Conservation (phyloP, 53 echinoderm and acorn worm genomes). For the Antedon mediterranea region DNA sequence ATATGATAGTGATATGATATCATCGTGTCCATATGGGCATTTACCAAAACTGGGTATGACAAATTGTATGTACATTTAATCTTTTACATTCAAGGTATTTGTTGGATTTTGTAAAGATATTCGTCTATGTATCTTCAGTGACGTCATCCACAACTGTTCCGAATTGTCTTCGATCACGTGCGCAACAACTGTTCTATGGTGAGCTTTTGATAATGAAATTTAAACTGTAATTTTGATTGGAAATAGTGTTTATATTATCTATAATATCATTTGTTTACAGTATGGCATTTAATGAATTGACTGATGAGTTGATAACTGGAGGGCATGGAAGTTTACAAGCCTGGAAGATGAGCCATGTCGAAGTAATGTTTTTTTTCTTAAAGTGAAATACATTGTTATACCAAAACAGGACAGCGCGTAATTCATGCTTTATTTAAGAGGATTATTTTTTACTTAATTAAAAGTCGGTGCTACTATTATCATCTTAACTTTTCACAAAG, state of each 20-base stretch:
- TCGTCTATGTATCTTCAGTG: constrained; percentile 67
- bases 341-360: constrained; percentile 85
- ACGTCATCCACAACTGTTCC: constrained; percentile 51
- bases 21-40: too few relatives aligned
- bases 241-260: too few relatives aligned
- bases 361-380: constrained; percentile 27
- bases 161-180: constrained; percentile 43
- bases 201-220: too few relatives aligned
- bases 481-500: too few relatives aligned
- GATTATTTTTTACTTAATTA: too few relatives aligned
- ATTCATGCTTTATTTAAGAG: too few relatives aligned
- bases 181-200: constrained; percentile 72
- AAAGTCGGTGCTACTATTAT: too few relatives aligned
- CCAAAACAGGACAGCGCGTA: neutral
- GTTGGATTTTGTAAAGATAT: constrained; percentile 74
- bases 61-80: neutral
- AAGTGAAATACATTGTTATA: neutral
- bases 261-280: constrained; percentile 26
- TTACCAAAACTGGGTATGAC: too few relatives aligned
- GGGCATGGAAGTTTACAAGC: constrained; percentile 67
- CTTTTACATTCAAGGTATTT: constrained; percentile 40
- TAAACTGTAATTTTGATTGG: too few relatives aligned
- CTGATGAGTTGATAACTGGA: constrained; percentile 83
- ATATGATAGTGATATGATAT: too few relatives aligned
- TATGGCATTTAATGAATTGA: constrained; percentile 83